Percentiles rank a stretch among this genome's conserved stretches.
Evolutionary conservation across 2,113 vertebrate genomes (phyloP).

Genomic region (Loxodonta africana): DNA sequence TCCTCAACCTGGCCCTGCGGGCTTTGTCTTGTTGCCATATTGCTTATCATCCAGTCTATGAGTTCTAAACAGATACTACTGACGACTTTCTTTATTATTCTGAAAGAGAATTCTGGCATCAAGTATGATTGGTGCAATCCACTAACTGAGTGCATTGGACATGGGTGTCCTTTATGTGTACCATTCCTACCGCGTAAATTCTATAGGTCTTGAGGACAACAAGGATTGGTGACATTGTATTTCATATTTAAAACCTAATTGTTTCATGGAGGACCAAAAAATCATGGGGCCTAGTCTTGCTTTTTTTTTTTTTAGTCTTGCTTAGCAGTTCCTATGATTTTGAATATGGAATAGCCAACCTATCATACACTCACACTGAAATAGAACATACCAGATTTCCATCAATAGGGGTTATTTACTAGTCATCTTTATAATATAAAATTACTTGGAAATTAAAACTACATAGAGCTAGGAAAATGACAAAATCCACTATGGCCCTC

Average conservation of each 20-base stretch:
- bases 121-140: not conserved
- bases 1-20: not conserved
- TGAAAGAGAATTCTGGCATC: not conserved
- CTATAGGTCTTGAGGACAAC: not conserved
- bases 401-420: not conserved
- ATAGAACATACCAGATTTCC: not conserved
- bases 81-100: not conserved
- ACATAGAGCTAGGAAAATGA: not conserved
- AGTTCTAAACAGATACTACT: not conserved
- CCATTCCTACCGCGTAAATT: not conserved
- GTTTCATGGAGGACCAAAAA: slow-evolving; percentile 34
- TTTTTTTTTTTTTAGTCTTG: not conserved
- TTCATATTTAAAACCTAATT: not conserved
- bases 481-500: not conserved
- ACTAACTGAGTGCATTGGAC: not conserved
- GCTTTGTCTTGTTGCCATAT: not conserved
- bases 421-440: slow-evolving; percentile 26
- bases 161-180: not conserved
- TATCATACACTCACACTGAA: not conserved
- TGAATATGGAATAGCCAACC: not conserved
- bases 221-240: not conserved
- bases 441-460: slow-evolving; percentile 7
- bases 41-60: not conserved
- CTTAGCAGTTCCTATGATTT: not conserved
- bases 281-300: not conserved